Base-by-base conservation (phyloP, 2,888 invertebrate species). In the Zaprionus obscuricornis region DNA sequence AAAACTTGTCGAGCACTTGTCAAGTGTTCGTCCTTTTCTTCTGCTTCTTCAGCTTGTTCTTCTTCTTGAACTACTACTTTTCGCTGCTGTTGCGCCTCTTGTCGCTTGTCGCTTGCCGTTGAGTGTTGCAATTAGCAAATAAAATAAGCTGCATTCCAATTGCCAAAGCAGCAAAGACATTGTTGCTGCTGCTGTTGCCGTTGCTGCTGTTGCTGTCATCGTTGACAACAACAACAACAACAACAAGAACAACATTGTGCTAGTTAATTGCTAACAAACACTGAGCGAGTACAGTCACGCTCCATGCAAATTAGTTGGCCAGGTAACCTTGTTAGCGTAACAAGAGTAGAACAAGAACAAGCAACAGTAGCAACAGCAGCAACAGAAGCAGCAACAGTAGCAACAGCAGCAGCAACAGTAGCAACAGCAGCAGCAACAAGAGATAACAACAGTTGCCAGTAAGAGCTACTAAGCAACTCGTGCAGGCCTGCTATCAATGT, bases 51-150 rank as follows among this genome's bases (percentile, higher is more conserved):
- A 16, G 39, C 34, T 45, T 31, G 20, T 36, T 31, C 33, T 33
- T 42, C 34, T 55, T 27, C 66, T 67, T 10, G 22, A 11, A 14
- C 26, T 39, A n/a, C n/a, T n/a, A n/a, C n/a, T n/a, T n/a, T n/a
- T n/a, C n/a, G 34, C 14, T 34, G 14, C 34, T 34, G 33, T 5
- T 13, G 34, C 29, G n/a, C 29, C 3, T 29, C n/a, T n/a, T n/a
- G n/a, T n/a, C 17, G 37, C 29, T 20, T 65, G 66, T 33, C 43
- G 27, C 74, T 59, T 66, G 74, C 45, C 49, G 70, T 63, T 56
- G 78, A 78, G 78, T 78, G 83, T 78, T 85, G 85, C 78, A 78
- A 78, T 78, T 78, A 78, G 78, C 85, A 78, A 85, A 78, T 78
- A 78, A 85, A 78, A 78, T 78, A 78, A 82, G 85, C 36, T 64